Evolutionary conservation across 2,113 vertebrate genomes (phyloP).

Genomic region (Trematocara stigmaticum): DNA sequence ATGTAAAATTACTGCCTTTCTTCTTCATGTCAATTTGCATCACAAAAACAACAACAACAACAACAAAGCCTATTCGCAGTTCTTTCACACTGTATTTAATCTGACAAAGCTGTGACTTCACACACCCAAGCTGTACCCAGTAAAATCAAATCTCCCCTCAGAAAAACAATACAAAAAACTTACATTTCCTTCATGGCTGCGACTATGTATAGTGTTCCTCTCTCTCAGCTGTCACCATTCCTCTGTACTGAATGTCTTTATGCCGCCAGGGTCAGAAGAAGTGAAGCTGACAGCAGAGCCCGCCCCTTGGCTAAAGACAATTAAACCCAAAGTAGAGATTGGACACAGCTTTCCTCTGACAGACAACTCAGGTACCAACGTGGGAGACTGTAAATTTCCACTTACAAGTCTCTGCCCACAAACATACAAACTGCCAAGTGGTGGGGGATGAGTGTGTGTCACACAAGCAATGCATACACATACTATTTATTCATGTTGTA

Average conservation of each 20-base stretch:
- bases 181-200: slow-evolving; percentile 76
- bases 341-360: slow-evolving; percentile 47
- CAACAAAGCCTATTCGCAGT: background rate
- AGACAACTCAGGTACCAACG: slow-evolving; percentile 61
- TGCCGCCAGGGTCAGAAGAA: slow-evolving; percentile 55
- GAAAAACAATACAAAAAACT: slow-evolving; percentile 41
- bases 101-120: background rate
- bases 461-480: background rate
- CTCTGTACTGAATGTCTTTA: slow-evolving; percentile 66
- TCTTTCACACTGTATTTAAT: background rate
- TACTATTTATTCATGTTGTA: slow-evolving; percentile 37
- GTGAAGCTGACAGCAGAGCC: slow-evolving; percentile 55
- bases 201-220: slow-evolving; percentile 45
- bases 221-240: slow-evolving; percentile 71
- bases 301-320: slow-evolving; percentile 68
- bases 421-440: slow-evolving; percentile 12
- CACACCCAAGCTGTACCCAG: background rate
- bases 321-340: slow-evolving; percentile 68
- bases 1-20: background rate
- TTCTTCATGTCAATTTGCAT: background rate
- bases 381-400: slow-evolving; percentile 75
- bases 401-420: slow-evolving; percentile 44
- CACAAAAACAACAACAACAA: background rate
- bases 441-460: slow-evolving; percentile 3
- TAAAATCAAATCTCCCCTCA: background rate